These are phyloP conservation scores for Psilopogon haemacephalus DNA, from an alignment of 2,113 vertebrate genomes.

Conservation along the genomic window DNA sequence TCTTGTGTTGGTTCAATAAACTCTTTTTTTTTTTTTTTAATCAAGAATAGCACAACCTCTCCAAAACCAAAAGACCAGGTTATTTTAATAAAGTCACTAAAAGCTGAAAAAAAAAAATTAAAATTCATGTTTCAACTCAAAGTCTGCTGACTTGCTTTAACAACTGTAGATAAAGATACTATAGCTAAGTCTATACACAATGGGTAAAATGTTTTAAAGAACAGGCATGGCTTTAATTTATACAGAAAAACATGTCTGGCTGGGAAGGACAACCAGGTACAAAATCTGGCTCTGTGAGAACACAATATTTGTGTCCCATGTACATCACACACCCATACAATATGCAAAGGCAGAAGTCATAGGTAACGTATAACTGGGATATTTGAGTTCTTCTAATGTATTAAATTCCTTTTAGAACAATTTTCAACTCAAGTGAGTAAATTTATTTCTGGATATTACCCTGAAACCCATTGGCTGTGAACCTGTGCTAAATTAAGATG, in stretches of 20 bases:
- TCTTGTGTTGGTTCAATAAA: background rate
- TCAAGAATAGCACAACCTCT: background rate
- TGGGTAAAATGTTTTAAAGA: background rate
- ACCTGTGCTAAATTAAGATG: slow-evolving; percentile 24
- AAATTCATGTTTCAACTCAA: background rate
- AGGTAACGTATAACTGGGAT: background rate
- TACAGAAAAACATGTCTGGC: background rate
- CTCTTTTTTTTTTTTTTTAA: background rate
- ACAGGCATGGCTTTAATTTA: background rate
- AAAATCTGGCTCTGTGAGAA: background rate
- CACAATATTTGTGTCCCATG: background rate
- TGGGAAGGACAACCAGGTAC: background rate
- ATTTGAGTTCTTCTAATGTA: background rate
- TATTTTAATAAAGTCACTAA: background rate
- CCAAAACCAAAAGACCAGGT: background rate
- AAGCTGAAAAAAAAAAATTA: background rate
- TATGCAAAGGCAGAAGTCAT: background rate
- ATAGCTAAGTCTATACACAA: background rate
- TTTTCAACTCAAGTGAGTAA: background rate
- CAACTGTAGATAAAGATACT: background rate
- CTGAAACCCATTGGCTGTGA: background rate
- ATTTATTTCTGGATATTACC: background rate
- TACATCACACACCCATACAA: background rate
- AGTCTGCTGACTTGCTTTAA: background rate
- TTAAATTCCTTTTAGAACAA: background rate